Evolutionary conservation across 2,113 vertebrate species (phyloP), one percentile per base, ranked within the genome.

Genomic region (Coturnix japonica): DNA sequence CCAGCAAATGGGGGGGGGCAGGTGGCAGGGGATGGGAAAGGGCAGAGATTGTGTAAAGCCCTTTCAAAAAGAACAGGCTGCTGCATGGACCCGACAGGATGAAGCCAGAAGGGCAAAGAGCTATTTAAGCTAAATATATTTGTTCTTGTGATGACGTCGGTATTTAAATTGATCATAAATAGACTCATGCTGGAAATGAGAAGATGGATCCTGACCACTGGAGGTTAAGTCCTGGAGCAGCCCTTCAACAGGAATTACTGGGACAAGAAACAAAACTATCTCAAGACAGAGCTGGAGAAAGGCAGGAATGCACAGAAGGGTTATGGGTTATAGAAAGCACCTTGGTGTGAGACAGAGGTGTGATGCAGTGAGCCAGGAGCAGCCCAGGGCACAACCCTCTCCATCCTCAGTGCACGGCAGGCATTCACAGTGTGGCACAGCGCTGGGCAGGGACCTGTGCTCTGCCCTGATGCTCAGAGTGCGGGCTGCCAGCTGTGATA

Each of bases 41-140:
- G 57, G 70, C 47, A 39, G 54, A 17, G 63, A 71, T 4, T 53
- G 75, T 4, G 6, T n/a, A 79, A 30, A 91, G 37, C 25, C 66
- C 31, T 46, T 72, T 61, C 30, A 67, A 37, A 89, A 49, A 1
- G 4, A 66, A 70, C 11, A 8, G 91, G 71, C 39, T 69, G 44
- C 87, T 79, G 63, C 1, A 0, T 8, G 0, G 19, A 87, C 59
- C 28, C 2, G 9, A 28, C 54, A 82, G 75, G 76, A 74, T 37
- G 37, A 73, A 80, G 59, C 60, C 80, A 85, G 92, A 90, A 94
- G 85, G 88, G 16, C 94, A 90, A 93, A 80, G 8, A 80, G 69
- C 51, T 85, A 66, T 59, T 85, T 65, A 70, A 93, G 76, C 72
- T 94, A 90, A 91, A 87, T 80, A n/a, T 69, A 51, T 91, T 94